Evolutionary conservation across 2,888 invertebrate genomes (phyloP).

Genomic region (Lepidonotus clava): DNA sequence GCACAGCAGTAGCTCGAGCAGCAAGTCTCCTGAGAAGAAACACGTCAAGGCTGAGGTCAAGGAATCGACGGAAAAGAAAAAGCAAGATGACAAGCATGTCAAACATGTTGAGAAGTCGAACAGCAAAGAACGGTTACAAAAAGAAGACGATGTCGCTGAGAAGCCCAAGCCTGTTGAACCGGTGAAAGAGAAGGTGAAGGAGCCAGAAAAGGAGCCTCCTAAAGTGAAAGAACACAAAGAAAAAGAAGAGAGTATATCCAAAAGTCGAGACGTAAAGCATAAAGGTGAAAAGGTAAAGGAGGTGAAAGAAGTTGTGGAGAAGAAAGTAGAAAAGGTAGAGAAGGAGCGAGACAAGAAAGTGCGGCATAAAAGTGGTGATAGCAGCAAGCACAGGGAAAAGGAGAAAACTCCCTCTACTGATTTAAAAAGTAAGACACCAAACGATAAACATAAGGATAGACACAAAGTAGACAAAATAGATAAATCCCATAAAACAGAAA

Average conservation of each 20-base stretch:
- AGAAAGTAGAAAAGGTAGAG: slow-evolving; percentile 34
- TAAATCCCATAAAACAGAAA: slow-evolving; percentile 15
- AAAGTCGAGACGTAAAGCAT: slow-evolving; percentile 80
- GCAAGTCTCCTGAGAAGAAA: slow-evolving; percentile 56
- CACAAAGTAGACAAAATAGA: slow-evolving; percentile 44
- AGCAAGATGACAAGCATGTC: slow-evolving; percentile 30
- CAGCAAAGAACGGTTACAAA: neutral
- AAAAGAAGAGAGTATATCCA: slow-evolving; percentile 30
- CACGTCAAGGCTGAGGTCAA: slow-evolving; percentile 31
- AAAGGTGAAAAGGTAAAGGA: slow-evolving; percentile 46
- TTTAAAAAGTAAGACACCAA: slow-evolving; percentile 30
- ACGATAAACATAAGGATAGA: slow-evolving; percentile 52
- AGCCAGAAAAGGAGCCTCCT: slow-evolving; percentile 27
- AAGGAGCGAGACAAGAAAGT: neutral
- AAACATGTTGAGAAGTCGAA: slow-evolving; percentile 17
- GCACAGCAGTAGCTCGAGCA: slow-evolving; percentile 14
- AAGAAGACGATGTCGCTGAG: slow-evolving; percentile 1
- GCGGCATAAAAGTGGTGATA: slow-evolving; percentile 35
- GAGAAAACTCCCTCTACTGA: slow-evolving; percentile 27
- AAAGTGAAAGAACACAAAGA: slow-evolving; percentile 37
- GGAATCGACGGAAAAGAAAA: slow-evolving; percentile 30
- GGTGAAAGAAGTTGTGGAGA: slow-evolving; percentile 39
- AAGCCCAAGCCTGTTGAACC: slow-evolving; percentile 9
- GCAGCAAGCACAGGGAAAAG: slow-evolving; percentile 18
- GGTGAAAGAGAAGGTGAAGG: slow-evolving; percentile 27